Conservation (phyloP, 2,797 vertebrate species). For the Dipus sagitta region DNA sequence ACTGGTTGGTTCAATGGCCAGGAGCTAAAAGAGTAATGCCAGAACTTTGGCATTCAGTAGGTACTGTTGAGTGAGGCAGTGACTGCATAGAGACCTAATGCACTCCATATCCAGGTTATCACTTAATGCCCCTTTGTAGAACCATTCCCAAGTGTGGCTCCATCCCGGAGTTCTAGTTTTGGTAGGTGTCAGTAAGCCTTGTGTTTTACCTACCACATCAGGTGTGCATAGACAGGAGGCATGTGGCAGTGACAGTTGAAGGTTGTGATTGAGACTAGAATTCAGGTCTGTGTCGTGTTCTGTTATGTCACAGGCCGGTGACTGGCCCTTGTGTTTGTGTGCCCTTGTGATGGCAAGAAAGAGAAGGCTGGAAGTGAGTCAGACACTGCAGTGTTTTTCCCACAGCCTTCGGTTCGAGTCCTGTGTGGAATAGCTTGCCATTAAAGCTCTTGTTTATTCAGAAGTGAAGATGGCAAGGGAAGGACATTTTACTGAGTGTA, state of each 20-base stretch:
- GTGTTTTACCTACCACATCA: neutral
- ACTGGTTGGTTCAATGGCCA: too few relatives aligned
- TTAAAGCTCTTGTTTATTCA: neutral
- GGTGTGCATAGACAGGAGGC: neutral
- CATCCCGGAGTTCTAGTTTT: neutral
- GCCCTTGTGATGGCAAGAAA: conserved; percentile 48
- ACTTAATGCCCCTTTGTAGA: neutral
- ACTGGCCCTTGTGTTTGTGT: neutral
- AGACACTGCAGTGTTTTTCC: neutral
- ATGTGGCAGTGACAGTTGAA: neutral
- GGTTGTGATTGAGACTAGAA: conserved; percentile 46
- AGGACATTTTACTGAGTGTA: neutral
- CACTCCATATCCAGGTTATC: neutral
- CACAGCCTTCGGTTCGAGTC: neutral
- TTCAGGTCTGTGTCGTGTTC: neutral
- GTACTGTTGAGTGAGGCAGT: neutral
- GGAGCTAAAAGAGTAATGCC: too few relatives aligned
- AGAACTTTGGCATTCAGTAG: neutral
- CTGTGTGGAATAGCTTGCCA: neutral
- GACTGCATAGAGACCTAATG: neutral
- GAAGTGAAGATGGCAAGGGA: neutral
- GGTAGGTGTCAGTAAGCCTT: neutral
- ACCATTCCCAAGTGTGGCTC: too few relatives aligned
- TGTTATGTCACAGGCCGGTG: neutral
- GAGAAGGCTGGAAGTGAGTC: neutral